Conservation (phyloP, 2,888 invertebrate genomes). For the Temnothorax unifasciatus region DNA sequence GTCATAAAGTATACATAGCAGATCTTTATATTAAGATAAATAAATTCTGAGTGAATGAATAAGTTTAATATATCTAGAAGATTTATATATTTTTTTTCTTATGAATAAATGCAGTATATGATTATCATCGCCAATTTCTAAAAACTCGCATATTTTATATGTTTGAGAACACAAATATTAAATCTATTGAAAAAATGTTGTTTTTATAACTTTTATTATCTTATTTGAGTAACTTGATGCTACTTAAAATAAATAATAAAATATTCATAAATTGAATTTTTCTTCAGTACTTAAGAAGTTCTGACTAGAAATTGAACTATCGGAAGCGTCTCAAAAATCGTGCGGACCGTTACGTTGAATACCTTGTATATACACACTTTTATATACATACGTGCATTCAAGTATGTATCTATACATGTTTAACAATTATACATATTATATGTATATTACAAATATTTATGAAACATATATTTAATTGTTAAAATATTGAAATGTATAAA, state of each 20-base stretch:
- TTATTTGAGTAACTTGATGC: not conserved
- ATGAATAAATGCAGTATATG: conserved; percentile 5
- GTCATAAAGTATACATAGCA: conserved; percentile 8
- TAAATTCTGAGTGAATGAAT: not conserved
- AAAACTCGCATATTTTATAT: not conserved
- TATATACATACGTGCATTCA: no score
- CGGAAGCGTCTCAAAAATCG: no score
- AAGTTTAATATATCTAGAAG: not conserved
- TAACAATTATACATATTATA: conserved; percentile 4
- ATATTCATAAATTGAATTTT: not conserved
- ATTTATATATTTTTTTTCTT: not conserved
- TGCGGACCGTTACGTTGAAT: no score
- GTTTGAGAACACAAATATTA: not conserved
- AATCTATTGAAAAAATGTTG: not conserved
- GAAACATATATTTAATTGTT: conserved; percentile 25
- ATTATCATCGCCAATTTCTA: not conserved
- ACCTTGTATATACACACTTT: no score
- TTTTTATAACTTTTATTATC: not conserved
- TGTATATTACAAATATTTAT: conserved; percentile 8
- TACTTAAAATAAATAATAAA: not conserved
- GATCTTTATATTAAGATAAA: conserved; percentile 18
- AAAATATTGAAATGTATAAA: conserved; percentile 3
- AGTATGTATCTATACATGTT: not conserved
- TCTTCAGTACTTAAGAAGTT: no score
- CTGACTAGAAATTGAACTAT: no score